phyloP scores from a whole-genome alignment of 1,140 invertebrate species.

The Pseudoatta argentina region DNA sequence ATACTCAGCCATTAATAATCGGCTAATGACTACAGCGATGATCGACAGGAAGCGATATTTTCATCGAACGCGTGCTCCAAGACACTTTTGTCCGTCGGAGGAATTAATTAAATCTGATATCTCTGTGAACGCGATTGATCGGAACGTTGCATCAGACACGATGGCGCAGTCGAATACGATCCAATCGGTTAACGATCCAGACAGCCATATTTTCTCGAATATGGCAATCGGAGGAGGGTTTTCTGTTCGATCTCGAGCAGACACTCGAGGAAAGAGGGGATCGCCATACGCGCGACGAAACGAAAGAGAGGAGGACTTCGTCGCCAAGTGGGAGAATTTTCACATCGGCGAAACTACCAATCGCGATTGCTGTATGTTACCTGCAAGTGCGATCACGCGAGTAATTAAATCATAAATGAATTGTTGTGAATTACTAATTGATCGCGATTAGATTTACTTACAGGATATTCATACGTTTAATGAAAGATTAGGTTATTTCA shows the following conservation, averaged over 20 bases:
- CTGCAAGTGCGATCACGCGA: slow-evolving; percentile 18
- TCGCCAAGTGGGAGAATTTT: slow-evolving; percentile 73
- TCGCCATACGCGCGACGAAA: slow-evolving; percentile 22
- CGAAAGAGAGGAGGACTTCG: slow-evolving; percentile 54
- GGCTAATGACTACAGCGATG: slow-evolving; percentile 12
- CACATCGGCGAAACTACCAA: slow-evolving; percentile 76
- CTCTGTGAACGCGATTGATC: not conserved
- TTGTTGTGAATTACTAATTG: not conserved
- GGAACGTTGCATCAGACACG: slow-evolving; percentile 8
- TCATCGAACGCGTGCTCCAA: not conserved
- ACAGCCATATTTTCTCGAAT: slow-evolving; percentile 77
- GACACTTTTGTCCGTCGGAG: not conserved
- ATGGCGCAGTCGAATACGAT: slow-evolving; percentile 33
- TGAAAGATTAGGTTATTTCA: not conserved
- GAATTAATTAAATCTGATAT: slow-evolving; percentile 19
- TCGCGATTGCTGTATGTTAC: slow-evolving; percentile 66
- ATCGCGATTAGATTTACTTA: not conserved
- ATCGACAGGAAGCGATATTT: slow-evolving; percentile 13
- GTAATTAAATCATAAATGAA: slow-evolving; percentile 29
- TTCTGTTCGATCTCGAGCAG: slow-evolving; percentile 29
- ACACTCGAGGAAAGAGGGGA: slow-evolving; percentile 35
- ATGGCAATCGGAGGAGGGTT: slow-evolving; percentile 74
- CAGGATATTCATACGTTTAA: not conserved
- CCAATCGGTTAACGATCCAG: slow-evolving; percentile 41
- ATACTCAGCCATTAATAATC: slow-evolving; percentile 15